A percentile compares a stretch with the other conserved stretches of the same genome.
phyloP scores from a whole-genome alignment of 2,888 invertebrate genomes.

The Dysmachus trigonus region DNA sequence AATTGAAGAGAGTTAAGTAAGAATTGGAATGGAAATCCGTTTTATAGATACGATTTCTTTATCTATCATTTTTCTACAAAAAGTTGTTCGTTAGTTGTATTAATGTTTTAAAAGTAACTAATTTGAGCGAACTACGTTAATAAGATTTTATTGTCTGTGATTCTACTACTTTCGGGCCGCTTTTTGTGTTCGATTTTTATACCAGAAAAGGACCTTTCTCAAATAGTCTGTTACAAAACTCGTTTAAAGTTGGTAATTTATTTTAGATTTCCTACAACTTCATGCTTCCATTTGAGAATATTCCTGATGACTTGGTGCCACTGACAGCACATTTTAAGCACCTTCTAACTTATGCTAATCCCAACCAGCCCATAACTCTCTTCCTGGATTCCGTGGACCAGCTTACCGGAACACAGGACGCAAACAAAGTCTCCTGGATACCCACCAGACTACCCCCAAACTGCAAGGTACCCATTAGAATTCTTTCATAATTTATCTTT shows the following conservation, averaged over 20 bases:
- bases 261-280: constrained; percentile 89
- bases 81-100: no score
- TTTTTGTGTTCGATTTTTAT: no score
- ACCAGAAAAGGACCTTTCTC: no score
- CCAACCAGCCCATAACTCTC: constrained; percentile 85
- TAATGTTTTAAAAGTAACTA: no score
- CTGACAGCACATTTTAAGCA: constrained; percentile 96
- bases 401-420: constrained; percentile 91
- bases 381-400: constrained; percentile 98
- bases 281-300: constrained; percentile 89
- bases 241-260: neutral
- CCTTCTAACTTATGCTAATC: constrained; percentile 81
- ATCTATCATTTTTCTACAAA: no score
- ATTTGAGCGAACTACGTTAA: no score
- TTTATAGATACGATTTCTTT: no score
- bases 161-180: no score
- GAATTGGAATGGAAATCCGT: no score
- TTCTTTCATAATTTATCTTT: neutral
- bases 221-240: no score
- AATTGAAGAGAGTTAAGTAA: no score
- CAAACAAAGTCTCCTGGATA: constrained; percentile 95
- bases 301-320: constrained; percentile 95
- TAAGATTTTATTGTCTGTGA: no score
- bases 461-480: constrained; percentile 73
- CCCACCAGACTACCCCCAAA: constrained; percentile 88